phyloP scores from a whole-genome alignment of 1,140 invertebrate species.

The Papilio xuthus region DNA sequence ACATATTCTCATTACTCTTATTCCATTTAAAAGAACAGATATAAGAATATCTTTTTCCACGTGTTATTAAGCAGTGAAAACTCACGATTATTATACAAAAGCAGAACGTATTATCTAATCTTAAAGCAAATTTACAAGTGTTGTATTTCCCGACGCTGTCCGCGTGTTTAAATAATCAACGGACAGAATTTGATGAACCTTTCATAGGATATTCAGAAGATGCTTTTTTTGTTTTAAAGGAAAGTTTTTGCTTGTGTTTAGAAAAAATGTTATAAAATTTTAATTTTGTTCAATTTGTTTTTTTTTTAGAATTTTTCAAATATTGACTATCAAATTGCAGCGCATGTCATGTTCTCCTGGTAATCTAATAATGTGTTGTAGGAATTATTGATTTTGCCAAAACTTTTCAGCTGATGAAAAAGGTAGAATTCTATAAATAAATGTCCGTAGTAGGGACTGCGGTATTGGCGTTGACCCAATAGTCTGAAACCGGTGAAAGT shows the following conservation, averaged over 20 bases:
- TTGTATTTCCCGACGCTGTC: constrained; percentile 3
- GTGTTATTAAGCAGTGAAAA: background rate
- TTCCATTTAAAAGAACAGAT: too few species aligned
- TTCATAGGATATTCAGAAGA: too few species aligned
- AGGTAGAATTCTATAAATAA: constrained; percentile 7
- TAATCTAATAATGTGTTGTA: background rate
- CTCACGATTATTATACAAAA: background rate
- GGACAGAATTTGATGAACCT: too few species aligned
- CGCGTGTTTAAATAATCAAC: too few species aligned
- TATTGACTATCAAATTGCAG: too few species aligned
- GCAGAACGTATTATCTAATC: background rate
- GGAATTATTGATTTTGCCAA: background rate
- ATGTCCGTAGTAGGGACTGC: constrained; percentile 7
- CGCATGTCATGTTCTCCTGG: background rate
- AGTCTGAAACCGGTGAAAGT: constrained; percentile 17
- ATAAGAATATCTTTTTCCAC: background rate
- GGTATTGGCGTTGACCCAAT: constrained; percentile 26
- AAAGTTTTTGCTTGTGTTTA: too few species aligned
- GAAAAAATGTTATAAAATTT: too few species aligned
- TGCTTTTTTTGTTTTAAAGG: too few species aligned
- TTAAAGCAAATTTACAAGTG: background rate
- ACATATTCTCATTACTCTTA: too few species aligned
- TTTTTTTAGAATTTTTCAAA: too few species aligned
- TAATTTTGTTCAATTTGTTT: too few species aligned
- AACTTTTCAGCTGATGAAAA: background rate